Evolutionary conservation across 2,797 vertebrate genomes (phyloP), one percentile per base, ranked within the genome.

Genomic region (Dermochelys coriacea): DNA sequence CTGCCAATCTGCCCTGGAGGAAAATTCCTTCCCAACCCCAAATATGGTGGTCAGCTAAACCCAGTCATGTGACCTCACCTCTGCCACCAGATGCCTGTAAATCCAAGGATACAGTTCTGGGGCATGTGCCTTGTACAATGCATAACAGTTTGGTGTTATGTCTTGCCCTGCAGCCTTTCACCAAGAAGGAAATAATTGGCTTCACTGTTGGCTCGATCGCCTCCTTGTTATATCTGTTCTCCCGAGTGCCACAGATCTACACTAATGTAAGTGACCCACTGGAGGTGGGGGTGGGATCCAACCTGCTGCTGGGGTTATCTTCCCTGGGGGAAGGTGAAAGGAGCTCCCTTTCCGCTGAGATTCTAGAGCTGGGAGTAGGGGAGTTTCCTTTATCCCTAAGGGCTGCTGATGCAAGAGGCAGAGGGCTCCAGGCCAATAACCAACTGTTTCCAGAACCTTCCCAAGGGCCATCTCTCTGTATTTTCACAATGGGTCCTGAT

Each of bases 161-260:
- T 37, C 75, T 27, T 75, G 51, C 80, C 75, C 79, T 64, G 61
- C 97, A 99, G 99, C 95, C 98, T 31, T 99, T 99, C 96, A 98
- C 96, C 57, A 94, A 96, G 49, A 98, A 98, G 59, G 99, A 99
- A 93, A 99, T 99, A 27, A 52, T 99, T 0, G 99, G 99, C 27
- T 99, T 99, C 37, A 64, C 97, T 59, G 98, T 99, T 0, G 99
- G 99, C 57, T 99, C 99, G 0, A 0, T 99, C 86, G 99, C 99
- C 5, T 99, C 99, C 0, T 71, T 99, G 85, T 98, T 99, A 9
- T 99, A 99, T 97, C 98, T 99, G 88, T 97, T 96, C 75, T 99
- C 99, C 91, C 98, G 99, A 34, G 90, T 99, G 57, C 99, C 99
- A 2, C 99, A 99, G 98, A 99, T 99, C 87, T 97, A 98, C 97